These are phyloP conservation scores for Leucopsar rothschildi DNA, from an alignment of 2,113 vertebrate genomes.

Conservation along the genomic window DNA sequence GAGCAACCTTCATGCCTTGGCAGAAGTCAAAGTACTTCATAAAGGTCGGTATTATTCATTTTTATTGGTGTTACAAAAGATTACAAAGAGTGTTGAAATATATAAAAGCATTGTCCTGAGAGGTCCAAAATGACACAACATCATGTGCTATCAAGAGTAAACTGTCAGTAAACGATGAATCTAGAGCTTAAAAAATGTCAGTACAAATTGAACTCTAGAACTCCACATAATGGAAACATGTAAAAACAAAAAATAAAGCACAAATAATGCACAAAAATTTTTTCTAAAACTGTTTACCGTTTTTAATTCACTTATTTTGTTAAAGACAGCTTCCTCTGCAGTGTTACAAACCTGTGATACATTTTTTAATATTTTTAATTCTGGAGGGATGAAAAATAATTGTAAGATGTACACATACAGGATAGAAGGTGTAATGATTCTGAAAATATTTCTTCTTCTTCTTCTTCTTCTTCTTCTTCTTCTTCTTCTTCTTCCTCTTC, in stretches of 20 bases:
- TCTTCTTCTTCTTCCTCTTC: neutral
- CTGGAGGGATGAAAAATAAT: neutral
- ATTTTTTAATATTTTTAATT: neutral
- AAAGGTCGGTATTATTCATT: neutral
- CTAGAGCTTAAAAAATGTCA: neutral
- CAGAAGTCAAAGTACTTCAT: neutral
- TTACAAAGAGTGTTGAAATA: neutral
- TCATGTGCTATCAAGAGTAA: neutral
- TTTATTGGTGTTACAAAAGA: neutral
- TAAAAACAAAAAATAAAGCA: neutral
- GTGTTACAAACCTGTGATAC: neutral
- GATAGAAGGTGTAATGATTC: neutral
- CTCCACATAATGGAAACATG: neutral
- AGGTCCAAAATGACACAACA: neutral
- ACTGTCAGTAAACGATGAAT: neutral
- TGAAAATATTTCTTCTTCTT: neutral
- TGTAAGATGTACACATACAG: accelerated
- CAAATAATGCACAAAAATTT: neutral
- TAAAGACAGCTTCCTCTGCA: neutral
- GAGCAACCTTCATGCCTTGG: neutral
- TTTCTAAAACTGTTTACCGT: neutral
- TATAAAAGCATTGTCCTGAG: neutral
- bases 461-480: neutral
- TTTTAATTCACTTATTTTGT: neutral
- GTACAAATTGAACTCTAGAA: neutral